A percentile compares a stretch with the other conserved stretches of the same genome.
phyloP scores from a whole-genome alignment of 2,888 invertebrate genomes.

The Lottia scabra region DNA sequence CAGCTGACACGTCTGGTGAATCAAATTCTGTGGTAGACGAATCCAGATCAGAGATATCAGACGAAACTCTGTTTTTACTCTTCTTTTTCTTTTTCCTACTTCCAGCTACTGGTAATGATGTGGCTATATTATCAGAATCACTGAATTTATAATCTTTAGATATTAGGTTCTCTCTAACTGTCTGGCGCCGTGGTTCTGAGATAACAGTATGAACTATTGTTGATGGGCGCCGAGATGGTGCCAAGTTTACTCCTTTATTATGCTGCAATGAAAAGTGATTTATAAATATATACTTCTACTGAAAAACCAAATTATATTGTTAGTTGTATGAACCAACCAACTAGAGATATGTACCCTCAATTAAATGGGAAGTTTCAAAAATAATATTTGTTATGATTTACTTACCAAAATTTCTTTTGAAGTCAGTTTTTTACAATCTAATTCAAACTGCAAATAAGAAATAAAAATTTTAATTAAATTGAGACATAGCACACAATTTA shows the following conservation, averaged over 20 bases:
- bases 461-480: neutral
- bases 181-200: constrained; percentile 5
- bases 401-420: constrained; percentile 46
- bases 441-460: constrained; percentile 40
- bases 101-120: constrained; percentile 21
- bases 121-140: constrained; percentile 34
- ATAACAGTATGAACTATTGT: constrained; percentile 19
- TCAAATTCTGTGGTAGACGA: constrained; percentile 29
- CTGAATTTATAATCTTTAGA: constrained; percentile 21
- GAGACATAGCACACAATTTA: too few relatives aligned
- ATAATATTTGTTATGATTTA: neutral
- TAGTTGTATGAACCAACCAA: too few relatives aligned
- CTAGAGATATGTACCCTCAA: too few relatives aligned
- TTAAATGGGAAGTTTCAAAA: too few relatives aligned
- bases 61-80: constrained; percentile 14
- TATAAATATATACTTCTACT: too few relatives aligned
- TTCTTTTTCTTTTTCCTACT: constrained; percentile 17
- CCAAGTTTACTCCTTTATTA: constrained; percentile 12
- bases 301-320: too few relatives aligned
- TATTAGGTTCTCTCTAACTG: constrained; percentile 7
- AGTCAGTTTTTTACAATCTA: constrained; percentile 48
- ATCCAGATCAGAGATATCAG: constrained; percentile 29
- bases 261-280: constrained; percentile 1
- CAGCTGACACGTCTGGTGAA: constrained; percentile 23
- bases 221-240: constrained; percentile 21